Percentiles rank a stretch among this genome's conserved stretches.
phyloP scores from a whole-genome alignment of 2,113 vertebrate genomes.

The Pseudolaguvia tuberculata region DNA sequence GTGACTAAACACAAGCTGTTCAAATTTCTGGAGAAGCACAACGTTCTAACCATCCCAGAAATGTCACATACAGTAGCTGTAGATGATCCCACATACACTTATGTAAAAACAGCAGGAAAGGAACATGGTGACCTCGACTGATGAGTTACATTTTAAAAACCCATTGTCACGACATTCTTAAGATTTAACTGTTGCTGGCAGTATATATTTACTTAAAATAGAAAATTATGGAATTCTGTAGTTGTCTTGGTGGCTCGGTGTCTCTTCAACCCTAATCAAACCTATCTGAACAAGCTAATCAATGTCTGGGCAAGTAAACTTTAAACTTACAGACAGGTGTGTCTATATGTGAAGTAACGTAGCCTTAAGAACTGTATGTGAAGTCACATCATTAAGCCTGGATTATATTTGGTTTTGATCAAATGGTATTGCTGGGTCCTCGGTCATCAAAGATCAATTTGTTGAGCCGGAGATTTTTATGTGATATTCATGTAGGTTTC shows the following conservation, averaged over 20 bases:
- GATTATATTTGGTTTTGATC: not conserved
- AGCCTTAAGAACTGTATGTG: no score
- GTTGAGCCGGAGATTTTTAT: not conserved
- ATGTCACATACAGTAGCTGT: not conserved
- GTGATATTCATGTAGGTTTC: not conserved
- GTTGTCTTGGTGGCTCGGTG: no score
- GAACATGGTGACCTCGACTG: not conserved
- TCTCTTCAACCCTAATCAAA: no score
- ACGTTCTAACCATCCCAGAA: not conserved
- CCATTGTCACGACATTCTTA: not conserved
- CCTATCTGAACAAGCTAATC: no score
- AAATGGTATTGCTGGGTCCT: not conserved
- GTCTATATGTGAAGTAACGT: no score
- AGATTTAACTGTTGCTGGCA: not conserved
- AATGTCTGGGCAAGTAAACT: no score
- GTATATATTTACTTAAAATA: not conserved
- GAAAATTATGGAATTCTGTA: not conserved
- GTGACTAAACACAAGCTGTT: not conserved
- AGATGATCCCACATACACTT: not conserved
- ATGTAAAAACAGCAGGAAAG: not conserved
- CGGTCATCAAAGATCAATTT: no score
- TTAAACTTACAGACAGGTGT: no score
- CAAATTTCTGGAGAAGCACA: not conserved
- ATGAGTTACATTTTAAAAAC: not conserved
- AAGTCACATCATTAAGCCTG: not conserved